Conservation (phyloP, 2,797 vertebrate species). For the Alfaro cultratus region DNA sequence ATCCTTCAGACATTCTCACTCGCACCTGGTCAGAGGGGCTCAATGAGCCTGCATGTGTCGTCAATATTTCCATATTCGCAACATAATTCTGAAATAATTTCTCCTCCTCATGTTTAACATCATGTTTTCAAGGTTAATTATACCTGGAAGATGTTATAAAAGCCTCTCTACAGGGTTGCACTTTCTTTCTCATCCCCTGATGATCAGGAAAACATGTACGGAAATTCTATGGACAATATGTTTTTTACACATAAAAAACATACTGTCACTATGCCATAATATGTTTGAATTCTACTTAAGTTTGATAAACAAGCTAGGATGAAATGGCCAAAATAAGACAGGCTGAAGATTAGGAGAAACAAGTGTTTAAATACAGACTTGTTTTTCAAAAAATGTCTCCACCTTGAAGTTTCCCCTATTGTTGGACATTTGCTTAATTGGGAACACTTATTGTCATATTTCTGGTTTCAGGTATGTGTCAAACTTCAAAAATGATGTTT, state of each 20-base stretch:
- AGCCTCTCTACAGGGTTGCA: background rate
- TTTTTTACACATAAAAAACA: too few relatives aligned
- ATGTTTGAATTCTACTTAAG: background rate
- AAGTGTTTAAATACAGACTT: background rate
- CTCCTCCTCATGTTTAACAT: background rate
- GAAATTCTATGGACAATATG: too few relatives aligned
- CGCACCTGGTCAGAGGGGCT: background rate
- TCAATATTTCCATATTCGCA: background rate
- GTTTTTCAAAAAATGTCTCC: background rate
- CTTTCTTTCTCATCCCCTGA: background rate
- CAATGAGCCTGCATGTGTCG: background rate
- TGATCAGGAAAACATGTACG: background rate
- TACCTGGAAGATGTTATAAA: background rate
- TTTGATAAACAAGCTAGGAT: background rate
- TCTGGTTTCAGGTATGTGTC: background rate
- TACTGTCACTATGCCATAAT: too few relatives aligned
- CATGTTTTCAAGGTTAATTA: background rate
- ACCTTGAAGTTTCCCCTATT: background rate
- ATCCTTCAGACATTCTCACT: background rate
- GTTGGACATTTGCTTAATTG: background rate
- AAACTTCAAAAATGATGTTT: too few relatives aligned
- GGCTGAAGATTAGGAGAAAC: background rate
- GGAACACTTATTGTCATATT: background rate
- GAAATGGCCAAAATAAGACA: background rate
- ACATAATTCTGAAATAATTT: conserved; percentile 7